Evolutionary conservation across 2,113 vertebrate species (phyloP).

Genomic region (Gopherus evgoodei): DNA sequence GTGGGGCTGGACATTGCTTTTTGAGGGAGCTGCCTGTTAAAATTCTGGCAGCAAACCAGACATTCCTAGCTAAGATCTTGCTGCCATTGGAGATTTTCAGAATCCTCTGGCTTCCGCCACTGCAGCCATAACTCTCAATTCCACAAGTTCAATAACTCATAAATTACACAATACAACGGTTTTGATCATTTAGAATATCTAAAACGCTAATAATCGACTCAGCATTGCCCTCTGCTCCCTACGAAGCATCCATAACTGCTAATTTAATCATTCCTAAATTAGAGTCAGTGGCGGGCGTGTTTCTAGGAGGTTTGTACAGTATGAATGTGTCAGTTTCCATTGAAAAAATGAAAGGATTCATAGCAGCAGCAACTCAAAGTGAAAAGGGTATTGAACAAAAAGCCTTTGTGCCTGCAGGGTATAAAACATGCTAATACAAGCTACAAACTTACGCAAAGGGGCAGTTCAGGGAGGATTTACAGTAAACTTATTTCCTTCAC

Average conservation of each 20-base stretch:
- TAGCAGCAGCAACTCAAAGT: neutral
- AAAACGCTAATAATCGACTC: neutral
- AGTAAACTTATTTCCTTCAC: neutral
- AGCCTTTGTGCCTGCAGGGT: neutral
- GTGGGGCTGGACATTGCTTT: neutral
- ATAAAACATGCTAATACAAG: neutral
- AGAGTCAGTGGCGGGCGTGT: neutral
- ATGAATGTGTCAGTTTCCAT: fast-evolving
- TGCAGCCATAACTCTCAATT: neutral
- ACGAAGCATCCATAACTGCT: fast-evolving
- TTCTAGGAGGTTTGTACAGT: neutral
- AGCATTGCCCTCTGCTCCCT: neutral
- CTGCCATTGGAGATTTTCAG: neutral
- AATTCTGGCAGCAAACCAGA: neutral
- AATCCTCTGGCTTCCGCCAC: fast-evolving
- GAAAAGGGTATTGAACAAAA: neutral
- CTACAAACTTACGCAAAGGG: neutral
- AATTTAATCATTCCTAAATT: neutral
- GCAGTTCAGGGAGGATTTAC: neutral
- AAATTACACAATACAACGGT: fast-evolving
- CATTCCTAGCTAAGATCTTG: neutral
- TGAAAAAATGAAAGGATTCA: neutral
- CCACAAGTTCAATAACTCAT: fast-evolving
- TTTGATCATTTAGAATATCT: neutral
- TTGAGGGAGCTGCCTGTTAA: neutral